Evolutionary conservation across 1,140 invertebrate genomes (phyloP), one percentile per base, ranked within the genome.

Genomic region (Euwallacea similis): DNA sequence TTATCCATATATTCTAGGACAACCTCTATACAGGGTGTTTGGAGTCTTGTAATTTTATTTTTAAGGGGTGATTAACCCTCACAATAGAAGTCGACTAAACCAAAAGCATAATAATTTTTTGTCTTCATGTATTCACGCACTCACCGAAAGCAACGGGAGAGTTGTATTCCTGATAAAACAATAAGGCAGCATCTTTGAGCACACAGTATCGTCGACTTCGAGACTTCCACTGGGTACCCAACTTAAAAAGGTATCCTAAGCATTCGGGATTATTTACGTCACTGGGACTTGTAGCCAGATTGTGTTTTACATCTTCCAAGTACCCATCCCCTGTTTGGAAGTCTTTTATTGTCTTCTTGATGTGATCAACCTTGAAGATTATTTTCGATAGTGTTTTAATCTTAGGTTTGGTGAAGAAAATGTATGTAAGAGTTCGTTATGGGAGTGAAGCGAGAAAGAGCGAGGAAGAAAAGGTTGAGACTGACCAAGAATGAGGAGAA

Each of bases 171-270:
- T 91, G 90, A 83, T 96, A 98, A 83, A 97, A 96, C 84, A 96
- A 98, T 9, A 98, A 85, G 76, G 93, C 96, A 55, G 95, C 96
- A 82, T 98, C 95, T 82, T 98, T 98, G 6, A 98, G 86, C 16
- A 98, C 91, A 84, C 96, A 98, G 84, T 96, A 98, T 55, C 95
- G 87, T 76, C 91, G 89, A 69, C 90, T 92, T 95, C 95, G 98
- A 58, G 86, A 90, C 83, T 91, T 94, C 89, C 85, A 91, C 81
- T 87, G 90, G 75, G 82, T 90, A 79, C 85, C 88, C 44, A 93
- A 87, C 82, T 97, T 97, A 78, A 89, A 88, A 16, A 98, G 85
- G 81, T 93, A 94, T 11, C 97, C 97, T 77, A 92, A 92, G 82
- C 96, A 98, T 78, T 98, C 95, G 0, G 94, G 90, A 67, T 91